Base-by-base conservation (phyloP, 2,113 vertebrate genomes). In the Blennius ocellaris region DNA sequence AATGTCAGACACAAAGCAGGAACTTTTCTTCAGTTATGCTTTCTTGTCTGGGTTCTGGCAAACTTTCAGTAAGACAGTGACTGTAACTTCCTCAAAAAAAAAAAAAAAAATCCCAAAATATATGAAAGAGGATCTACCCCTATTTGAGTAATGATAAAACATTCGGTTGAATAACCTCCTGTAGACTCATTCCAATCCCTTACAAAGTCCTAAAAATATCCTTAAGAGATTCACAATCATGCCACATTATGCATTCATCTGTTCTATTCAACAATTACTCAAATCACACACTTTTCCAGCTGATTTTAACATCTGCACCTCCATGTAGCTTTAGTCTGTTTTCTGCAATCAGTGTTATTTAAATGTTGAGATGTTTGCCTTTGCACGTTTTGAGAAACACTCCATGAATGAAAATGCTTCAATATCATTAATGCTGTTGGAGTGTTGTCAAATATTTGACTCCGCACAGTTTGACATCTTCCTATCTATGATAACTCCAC, bases 31-130 rank as follows among this genome's bases (percentile, higher is more conserved):
- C 6, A 17, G 21, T 64, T 51, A 3, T 40, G 14, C 12, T 49
- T 68, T 11, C 21, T 30, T 41, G 21, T 10, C 1, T 6, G 9
- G 3, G 14, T 17, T 2, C 7, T 14, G 7, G 56, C 7, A 41
- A 49, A 55, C 21, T 43, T 5, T 71, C 41, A 55, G 7, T 14
- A 51, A 36, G 5, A 12, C 2, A 10, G 8, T 38, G 51, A 12
- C 7, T 1, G 7, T 41, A 50, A 53, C 62, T 76, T 81, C 74
- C 68, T 76, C 48, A 70, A 66, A 68, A n/a, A n/a, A n/a, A n/a
- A n/a, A n/a, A n/a, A n/a, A n/a, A n/a, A 36, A 16, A 41, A 0
- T 6, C 43, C 5, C 37, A 17, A 50, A 43, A 65, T 52, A 44
- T 16, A 7, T 41, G 12, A 63, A 43, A 40, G 39, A 21, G 2